A percentile compares a stretch with the other conserved stretches of the same genome.
Conservation (phyloP, 2,113 vertebrate species). For the Penelope pileata region DNA sequence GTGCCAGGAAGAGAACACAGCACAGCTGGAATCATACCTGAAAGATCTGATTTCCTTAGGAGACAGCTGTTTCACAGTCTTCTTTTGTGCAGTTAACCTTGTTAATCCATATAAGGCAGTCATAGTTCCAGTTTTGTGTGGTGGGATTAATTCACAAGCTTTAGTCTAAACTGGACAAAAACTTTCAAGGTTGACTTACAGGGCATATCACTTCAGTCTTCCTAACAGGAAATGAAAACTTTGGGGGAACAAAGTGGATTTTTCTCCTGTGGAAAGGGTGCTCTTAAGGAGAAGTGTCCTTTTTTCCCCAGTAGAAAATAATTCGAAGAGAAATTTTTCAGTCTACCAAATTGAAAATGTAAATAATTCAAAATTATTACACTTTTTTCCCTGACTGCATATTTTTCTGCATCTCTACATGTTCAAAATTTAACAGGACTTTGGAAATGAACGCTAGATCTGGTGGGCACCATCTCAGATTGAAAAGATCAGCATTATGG, state of each 20-base stretch:
- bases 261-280: not conserved
- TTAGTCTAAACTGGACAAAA: not conserved
- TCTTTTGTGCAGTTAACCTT: not conserved
- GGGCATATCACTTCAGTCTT: not conserved
- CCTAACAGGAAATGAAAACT: slow-evolving; percentile 7
- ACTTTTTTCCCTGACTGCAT: not conserved
- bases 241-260: not conserved
- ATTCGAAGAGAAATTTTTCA: not conserved
- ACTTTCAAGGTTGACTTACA: not conserved
- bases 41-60: not conserved
- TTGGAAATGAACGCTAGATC: not conserved
- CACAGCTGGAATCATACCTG: too few relatives aligned
- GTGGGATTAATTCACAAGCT: not conserved
- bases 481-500: not conserved
- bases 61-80: not conserved
- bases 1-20: not conserved
- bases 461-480: not conserved
- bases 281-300: not conserved
- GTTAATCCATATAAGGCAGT: not conserved
- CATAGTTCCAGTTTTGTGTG: not conserved
- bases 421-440: not conserved
- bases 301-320: not conserved
- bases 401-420: not conserved
- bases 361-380: not conserved
- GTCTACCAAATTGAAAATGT: not conserved